phyloP scores from a whole-genome alignment of 92 coral and sea anemone genomes.

The Nematostella vectensis region DNA sequence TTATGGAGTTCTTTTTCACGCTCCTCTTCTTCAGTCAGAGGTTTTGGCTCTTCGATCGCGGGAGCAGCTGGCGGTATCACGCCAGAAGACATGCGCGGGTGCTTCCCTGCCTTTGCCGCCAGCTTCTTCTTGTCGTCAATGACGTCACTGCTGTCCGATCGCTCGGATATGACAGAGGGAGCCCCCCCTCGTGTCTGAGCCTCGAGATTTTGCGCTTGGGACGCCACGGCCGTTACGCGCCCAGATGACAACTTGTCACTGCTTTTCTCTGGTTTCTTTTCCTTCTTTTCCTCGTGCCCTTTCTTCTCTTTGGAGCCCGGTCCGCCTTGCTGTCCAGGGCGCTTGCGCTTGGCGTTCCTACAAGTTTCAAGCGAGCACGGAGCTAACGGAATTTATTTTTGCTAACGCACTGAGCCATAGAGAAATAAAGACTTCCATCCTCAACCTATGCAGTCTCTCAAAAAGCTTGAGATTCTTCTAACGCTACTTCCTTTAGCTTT shows the following conservation, averaged over 20 bases:
- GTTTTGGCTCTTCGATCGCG: slow-evolving; percentile 43
- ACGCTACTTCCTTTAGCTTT: too few relatives aligned
- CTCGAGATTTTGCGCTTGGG: slow-evolving; percentile 54
- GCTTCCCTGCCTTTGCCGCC: slow-evolving; percentile 47
- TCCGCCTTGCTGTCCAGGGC: slow-evolving; percentile 64
- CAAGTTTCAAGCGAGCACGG: neutral
- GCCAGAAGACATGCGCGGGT: slow-evolving; percentile 71
- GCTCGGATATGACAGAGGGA: slow-evolving; percentile 90
- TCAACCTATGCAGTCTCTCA: too few relatives aligned
- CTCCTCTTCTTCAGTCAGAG: slow-evolving; percentile 79
- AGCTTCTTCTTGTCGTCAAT: slow-evolving; percentile 72
- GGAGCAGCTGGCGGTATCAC: slow-evolving; percentile 38
- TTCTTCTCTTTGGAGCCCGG: slow-evolving; percentile 50
- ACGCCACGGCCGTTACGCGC: slow-evolving; percentile 56
- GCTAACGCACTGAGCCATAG: too few relatives aligned
- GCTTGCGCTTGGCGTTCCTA: slow-evolving; percentile 79
- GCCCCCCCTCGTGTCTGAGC: slow-evolving; percentile 88
- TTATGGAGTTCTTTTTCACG: slow-evolving; percentile 78
- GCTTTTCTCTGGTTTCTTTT: slow-evolving; percentile 86
- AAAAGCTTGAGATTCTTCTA: too few relatives aligned
- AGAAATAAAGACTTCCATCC: too few relatives aligned
- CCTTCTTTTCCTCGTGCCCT: slow-evolving; percentile 74
- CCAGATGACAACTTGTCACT: slow-evolving; percentile 79
- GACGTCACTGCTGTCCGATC: slow-evolving; percentile 92
- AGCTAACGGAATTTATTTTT: neutral